Percentiles rank a stretch among this genome's conserved stretches.
These are phyloP conservation scores for Nasonia oneida DNA, from an alignment of 2,888 invertebrate species.

Conservation along the genomic window DNA sequence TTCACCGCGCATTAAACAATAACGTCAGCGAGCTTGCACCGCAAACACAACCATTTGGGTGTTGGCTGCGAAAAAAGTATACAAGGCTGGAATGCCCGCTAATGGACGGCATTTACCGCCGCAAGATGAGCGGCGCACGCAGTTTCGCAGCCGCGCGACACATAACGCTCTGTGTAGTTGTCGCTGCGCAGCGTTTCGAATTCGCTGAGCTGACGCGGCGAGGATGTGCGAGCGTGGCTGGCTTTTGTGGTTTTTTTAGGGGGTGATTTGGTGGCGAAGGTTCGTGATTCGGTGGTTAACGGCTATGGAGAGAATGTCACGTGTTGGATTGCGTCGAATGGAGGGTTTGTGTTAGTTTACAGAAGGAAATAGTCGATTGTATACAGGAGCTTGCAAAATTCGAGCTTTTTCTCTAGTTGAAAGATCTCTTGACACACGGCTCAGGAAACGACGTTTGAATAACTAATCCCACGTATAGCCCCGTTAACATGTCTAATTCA, in stretches of 20 bases:
- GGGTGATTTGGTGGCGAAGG: background rate
- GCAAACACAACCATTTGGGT: background rate
- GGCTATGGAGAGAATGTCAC: background rate
- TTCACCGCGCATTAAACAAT: background rate
- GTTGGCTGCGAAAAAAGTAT: background rate
- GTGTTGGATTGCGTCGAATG: background rate
- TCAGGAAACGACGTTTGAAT: too few relatives aligned
- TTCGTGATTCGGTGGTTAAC: background rate
- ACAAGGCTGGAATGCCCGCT: background rate
- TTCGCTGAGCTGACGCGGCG: background rate
- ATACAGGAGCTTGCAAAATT: background rate
- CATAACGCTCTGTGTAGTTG: background rate
- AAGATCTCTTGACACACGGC: too few relatives aligned
- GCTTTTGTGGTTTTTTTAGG: slow-evolving; percentile 12
- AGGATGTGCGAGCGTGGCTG: background rate
- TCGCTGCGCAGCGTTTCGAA: background rate
- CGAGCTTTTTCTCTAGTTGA: too few relatives aligned
- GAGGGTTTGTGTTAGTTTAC: too few relatives aligned
- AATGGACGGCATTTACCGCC: background rate
- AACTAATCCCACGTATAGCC: too few relatives aligned
- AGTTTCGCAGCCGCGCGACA: background rate
- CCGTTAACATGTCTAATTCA: too few relatives aligned
- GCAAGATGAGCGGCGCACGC: background rate
- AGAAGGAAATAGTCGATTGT: background rate
- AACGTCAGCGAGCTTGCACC: background rate